A percentile compares a stretch with the other conserved stretches of the same genome.
These are phyloP conservation scores for Paramormyrops hopkinsi DNA, from an alignment of 2,797 vertebrate genomes.

Conservation along the genomic window DNA sequence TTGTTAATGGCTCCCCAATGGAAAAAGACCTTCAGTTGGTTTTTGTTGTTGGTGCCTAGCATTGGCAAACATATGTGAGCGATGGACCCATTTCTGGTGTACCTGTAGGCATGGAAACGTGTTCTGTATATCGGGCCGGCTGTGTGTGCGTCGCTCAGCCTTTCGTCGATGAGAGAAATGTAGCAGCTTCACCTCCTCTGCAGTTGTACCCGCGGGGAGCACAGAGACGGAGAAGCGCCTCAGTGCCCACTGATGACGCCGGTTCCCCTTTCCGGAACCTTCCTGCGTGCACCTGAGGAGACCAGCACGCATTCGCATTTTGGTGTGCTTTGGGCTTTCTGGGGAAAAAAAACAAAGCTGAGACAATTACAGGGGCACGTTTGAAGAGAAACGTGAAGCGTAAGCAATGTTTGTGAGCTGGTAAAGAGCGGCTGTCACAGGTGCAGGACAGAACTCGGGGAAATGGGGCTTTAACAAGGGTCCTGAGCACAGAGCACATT, in stretches of 20 bases:
- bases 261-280: not conserved
- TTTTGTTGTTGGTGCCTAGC: not conserved
- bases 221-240: not conserved
- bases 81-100: not conserved
- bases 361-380: not conserved
- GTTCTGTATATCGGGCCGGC: not conserved
- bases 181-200: not conserved
- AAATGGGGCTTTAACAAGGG: constrained; percentile 25
- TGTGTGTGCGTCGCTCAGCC: not conserved
- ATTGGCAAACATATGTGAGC: not conserved
- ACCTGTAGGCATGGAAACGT: not conserved
- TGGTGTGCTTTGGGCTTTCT: not conserved
- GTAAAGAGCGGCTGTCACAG: not conserved
- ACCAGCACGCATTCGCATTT: not conserved
- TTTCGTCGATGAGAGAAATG: not conserved
- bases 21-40: not conserved
- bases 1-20: not conserved
- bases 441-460: not conserved
- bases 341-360: not conserved
- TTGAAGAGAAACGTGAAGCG: not conserved
- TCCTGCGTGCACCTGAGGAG: not conserved
- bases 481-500: constrained; percentile 55
- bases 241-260: not conserved
- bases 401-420: not conserved
- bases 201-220: not conserved